phyloP scores from a whole-genome alignment of 2,888 invertebrate species.

The Synanthedon tipuliformis region DNA sequence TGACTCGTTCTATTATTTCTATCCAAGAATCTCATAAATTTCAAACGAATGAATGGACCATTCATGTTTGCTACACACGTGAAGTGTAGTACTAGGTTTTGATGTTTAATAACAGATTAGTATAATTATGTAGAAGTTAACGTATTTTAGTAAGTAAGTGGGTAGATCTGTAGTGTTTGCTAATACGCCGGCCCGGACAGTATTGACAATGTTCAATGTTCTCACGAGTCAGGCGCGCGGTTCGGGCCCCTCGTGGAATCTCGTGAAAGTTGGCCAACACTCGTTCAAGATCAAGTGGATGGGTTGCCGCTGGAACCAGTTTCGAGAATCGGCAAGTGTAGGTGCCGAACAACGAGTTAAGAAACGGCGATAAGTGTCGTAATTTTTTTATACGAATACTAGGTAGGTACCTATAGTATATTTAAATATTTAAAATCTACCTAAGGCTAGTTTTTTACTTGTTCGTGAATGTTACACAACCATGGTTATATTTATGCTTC shows the following conservation, averaged over 20 bases:
- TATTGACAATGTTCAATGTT: conserved; percentile 6
- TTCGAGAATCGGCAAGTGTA: conserved; percentile 57
- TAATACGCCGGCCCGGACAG: conserved; percentile 1
- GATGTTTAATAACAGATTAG: background rate
- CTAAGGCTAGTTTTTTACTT: too few species aligned
- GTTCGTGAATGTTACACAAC: too few species aligned
- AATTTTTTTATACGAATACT: background rate
- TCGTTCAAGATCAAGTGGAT: conserved; percentile 52
- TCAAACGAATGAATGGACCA: too few species aligned
- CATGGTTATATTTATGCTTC: too few species aligned
- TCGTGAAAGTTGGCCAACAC: conserved; percentile 65
- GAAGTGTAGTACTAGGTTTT: too few species aligned
- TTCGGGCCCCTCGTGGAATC: conserved; percentile 48
- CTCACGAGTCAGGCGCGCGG: conserved; percentile 21
- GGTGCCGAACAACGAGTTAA: conserved; percentile 18
- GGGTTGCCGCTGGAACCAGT: conserved; percentile 35
- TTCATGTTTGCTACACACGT: too few species aligned
- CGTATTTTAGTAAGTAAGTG: background rate
- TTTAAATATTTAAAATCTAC: too few species aligned
- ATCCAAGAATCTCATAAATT: too few species aligned
- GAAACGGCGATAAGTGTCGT: conserved; percentile 9
- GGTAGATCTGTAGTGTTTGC: background rate
- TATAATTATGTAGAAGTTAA: background rate
- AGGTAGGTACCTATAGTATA: too few species aligned
- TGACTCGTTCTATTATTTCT: too few species aligned